Base-by-base conservation (phyloP, 1,140 invertebrate genomes). In the Leptinotarsa texana region DNA sequence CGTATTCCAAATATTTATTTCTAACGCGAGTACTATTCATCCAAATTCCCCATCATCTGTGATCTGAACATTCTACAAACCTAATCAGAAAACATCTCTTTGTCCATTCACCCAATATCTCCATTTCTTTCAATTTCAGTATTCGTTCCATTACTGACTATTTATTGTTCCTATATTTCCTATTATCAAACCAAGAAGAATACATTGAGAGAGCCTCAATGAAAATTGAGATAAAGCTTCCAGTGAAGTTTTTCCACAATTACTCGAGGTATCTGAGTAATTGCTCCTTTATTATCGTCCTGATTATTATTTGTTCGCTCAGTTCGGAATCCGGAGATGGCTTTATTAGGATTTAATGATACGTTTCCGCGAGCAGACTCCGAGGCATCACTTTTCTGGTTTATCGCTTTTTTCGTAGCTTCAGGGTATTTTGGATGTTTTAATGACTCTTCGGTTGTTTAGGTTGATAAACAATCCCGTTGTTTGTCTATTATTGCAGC, bases 311-410 rank as follows among this genome's bases (percentile, higher is more conserved):
- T 69, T 69, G 67, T 69, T 69, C 42, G 18, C 67, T 18, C 24
- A 69, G 0, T 69, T 69, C n/a, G 42, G 42, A 69, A 48, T 69
- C 24, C 67, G 67, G 67, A 69, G 42, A 69, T 48, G 67, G 67
- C 42, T 69, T 69, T 69, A 69, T 69, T 69, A 47, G 42, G 42
- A 69, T 69, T 69, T 69, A 69, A 69, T 69, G 67, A 69, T 69
- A 69, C 67, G 42, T 69, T 69, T 69, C 27, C 67, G 21, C 63
- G 63, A 65, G 21, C 63, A 65, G 63, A 65, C 63, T 65, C 51
- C 51, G 51, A 57, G 51, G 51, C 51, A 57, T 57, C 51, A 57
- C 51, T 57, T 57, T 57, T 57, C 51, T 6, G 3, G 51, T 57
- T 57, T 57, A 57, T 57, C n/a, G 15, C 51, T 15, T 57, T 42